Evolutionary conservation across 2,113 vertebrate genomes (phyloP), one percentile per base, ranked within the genome.

Genomic region (Puntigrus tetrazona): DNA sequence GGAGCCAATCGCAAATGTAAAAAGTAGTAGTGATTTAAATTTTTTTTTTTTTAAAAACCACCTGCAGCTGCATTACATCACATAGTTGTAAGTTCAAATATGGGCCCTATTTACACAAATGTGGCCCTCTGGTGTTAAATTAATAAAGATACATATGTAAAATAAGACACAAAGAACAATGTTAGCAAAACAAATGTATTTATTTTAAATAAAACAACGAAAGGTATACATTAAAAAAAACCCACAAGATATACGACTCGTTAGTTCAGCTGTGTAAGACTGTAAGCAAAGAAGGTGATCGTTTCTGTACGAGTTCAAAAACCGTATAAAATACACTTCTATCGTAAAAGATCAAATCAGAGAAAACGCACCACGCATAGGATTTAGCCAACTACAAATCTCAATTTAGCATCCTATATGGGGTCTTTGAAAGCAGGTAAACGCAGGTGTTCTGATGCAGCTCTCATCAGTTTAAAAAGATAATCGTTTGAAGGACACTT

Each of bases 171-270:
- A 78, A 11, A 76, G 25, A 77, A 36, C 5, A 77, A 77, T n/a
- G 16, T 11, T 45, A 31, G 6, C 14, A 43, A 7, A 79, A 79
- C 36, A 63, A 67, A 67, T 80, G 45, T 67, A 80, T 80, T 80
- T 67, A 80, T 3, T 47, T 18, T 45, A 80, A 65, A 80, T 29
- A 16, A 47, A 75, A 27, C 41, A 43, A 74, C 70, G 45, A 7
- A 47, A 52, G 10, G 36, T 63, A 79, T 3, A 63, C 36, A 27
- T 78, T 43, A 41, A 61, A 78, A 78, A 10, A n/a, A n/a, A n/a
- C n/a, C n/a, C 9, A 5, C 36, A 78, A n/a, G 29, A 36, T 4
- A 41, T n/a, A 25, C 20, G 22, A 41, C 34, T 43, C 25, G 20
- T 47, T 34, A 52, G 1, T 78, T 13, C 76, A 59, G n/a, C 34